Evolutionary conservation across 2,113 vertebrate genomes (phyloP).

Genomic region (Toxostoma redivivum): DNA sequence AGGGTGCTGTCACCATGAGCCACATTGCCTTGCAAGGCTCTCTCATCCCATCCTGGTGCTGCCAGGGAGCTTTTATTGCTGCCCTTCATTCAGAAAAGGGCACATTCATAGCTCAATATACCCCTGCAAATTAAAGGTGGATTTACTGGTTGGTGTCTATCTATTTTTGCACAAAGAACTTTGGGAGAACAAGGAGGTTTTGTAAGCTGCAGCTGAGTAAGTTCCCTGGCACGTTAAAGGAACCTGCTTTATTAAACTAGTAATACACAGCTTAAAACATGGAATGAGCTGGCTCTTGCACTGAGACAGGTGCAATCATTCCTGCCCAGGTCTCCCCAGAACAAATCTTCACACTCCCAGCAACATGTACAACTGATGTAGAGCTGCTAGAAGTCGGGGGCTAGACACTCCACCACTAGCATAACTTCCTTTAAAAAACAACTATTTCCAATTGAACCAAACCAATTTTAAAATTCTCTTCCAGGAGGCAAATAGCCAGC

Average conservation of each 20-base stretch:
- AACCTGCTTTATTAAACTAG: conserved; percentile 36
- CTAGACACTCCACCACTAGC: not conserved
- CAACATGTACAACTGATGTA: not conserved
- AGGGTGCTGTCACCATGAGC: not conserved
- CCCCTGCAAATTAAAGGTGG: conserved; percentile 42
- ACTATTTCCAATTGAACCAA: not conserved
- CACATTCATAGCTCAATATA: not conserved
- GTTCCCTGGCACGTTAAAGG: conserved; percentile 25
- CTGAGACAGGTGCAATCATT: not conserved
- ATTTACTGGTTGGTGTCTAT: conserved; percentile 33
- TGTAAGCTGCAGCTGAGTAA: conserved; percentile 26
- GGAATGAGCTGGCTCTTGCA: conserved; percentile 18
- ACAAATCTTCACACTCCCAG: not conserved
- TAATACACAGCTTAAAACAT: conserved; percentile 34
- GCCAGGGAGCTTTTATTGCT: not conserved
- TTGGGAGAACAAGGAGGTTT: conserved; percentile 14
- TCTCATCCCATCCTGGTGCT: not conserved
- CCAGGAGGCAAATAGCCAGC: not conserved
- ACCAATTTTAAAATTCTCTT: not conserved
- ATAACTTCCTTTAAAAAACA: not conserved
- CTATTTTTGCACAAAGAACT: conserved; percentile 57
- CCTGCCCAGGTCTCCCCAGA: not conserved
- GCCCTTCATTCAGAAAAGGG: conserved; percentile 7
- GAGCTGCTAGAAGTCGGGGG: not conserved
- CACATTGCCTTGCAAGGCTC: conserved; percentile 39